Evolutionary conservation across 2,113 vertebrate genomes (phyloP), one percentile per base, ranked within the genome.

Genomic region (Rhabdornis inornatus): DNA sequence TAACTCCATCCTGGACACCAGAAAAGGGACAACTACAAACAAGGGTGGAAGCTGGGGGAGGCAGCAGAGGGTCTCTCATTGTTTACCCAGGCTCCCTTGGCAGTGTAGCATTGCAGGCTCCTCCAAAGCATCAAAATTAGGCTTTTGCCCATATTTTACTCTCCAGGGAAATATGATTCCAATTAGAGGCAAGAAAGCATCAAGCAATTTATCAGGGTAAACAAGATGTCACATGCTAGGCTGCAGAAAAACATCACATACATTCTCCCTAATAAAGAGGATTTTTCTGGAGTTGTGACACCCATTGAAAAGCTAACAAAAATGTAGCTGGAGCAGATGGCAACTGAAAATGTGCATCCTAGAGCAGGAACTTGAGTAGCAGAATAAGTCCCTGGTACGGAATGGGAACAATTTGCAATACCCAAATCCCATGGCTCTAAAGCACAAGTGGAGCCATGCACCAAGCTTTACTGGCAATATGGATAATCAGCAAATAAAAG

Each of bases 371-470:
- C 45, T 1, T 15, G 27, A 71, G 39, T 33, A 76, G 35, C 20
- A 68, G 61, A 77, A 45, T 56, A 56, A 57, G 50, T 12, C 23
- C 30, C 55, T 23, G 39, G 25, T 27, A 28, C 31, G 25, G 14
- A 50, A 74, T 74, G 59, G 0, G 2, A 10, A 17, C 0, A 0
- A 50, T 21, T n/a, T 1, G 5, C 60, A 52, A 21, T 2, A 52
- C 1, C 9, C 56, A 59, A 55, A 37, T n/a, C 33, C 64, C 3
- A 0, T 1, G 12, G 55, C 44, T 69, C 70, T 12, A 7, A 42
- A 65, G 37, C 24, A 37, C 20, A 15, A 25, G 22, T 1, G 44
- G 37, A 87, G 44, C 57, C 21, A 6, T 1, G 2, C 22, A 65
- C 37, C 52, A 60, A 60, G 1, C 0, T 21, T 15, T 15, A 47